Evolutionary conservation across 2,797 vertebrate genomes (phyloP), one percentile per base, ranked within the genome.

Genomic region (Microctenopoma stevenorrisi): DNA sequence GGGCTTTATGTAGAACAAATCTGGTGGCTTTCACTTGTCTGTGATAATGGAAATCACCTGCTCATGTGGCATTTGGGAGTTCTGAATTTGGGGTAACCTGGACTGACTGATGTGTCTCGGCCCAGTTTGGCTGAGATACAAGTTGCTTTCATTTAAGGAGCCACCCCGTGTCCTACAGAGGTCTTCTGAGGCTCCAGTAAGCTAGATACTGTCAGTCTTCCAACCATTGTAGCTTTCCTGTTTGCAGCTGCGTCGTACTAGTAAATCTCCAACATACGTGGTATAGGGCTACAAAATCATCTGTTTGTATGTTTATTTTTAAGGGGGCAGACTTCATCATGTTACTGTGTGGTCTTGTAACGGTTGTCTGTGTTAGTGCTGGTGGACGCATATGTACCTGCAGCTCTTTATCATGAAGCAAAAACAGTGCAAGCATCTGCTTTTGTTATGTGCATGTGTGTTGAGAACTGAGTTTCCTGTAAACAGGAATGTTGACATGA

Each of bases 361-460:
- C 33, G 58, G 74, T 22, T 22, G 22, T 22, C 22, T 22, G 22
- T 22, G 22, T 22, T 22, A 22, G 22, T 22, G 22, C 22, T 22
- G 22, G 22, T 22, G 22, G 22, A 22, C 22, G 22, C 22, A 22
- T 22, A 1, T 22, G 22, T 22, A 22, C 87, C 89, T 79, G 85
- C 88, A 86, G 87, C 67, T 78, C 71, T 70, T 28, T 67, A 79
- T 83, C 72, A 68, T 64, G 60, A 77, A 67, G 50, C 61, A 52
- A 71, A 68, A 56, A 51, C 60, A 63, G 44, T 58, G 51, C 59
- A 65, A 84, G 86, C 86, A 89, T 88, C 79, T 92, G 91, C 75
- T 83, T 76, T 73, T 81, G 72, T 85, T 86, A 76, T 78, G 75
- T 65, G 56, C 26, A 25, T 62, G 69, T 61, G 60, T 56, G 74